A percentile compares a stretch with the other conserved stretches of the same genome.
These are phyloP conservation scores for Cheilosia urbana DNA, from an alignment of 2,888 invertebrate genomes.

Conservation along the genomic window DNA sequence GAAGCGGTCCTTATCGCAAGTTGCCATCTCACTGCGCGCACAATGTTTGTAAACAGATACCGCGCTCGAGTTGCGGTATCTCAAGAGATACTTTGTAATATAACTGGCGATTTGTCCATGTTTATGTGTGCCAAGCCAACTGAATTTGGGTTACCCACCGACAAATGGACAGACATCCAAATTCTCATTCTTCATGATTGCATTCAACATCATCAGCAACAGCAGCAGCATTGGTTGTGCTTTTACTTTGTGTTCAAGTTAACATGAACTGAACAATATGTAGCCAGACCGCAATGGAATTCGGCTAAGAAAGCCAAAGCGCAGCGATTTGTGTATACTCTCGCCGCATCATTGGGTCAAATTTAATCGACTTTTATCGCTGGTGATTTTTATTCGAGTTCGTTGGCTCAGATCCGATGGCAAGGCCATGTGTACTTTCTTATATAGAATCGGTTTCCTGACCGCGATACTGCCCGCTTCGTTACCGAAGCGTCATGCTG, in stretches of 20 bases:
- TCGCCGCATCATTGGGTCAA: constrained; percentile 21
- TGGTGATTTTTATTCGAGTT: constrained; percentile 24
- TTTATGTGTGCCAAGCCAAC: constrained; percentile 45
- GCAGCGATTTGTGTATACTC: neutral
- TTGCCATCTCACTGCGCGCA: constrained; percentile 15
- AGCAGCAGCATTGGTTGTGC: constrained; percentile 14
- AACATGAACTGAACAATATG: constrained; percentile 16
- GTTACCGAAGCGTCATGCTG: constrained; percentile 29
- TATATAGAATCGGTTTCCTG: constrained; percentile 17
- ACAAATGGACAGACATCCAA: constrained; percentile 17
- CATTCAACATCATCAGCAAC: constrained; percentile 4
- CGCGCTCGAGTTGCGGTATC: neutral
- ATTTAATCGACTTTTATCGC: constrained; percentile 38
- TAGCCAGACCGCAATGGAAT: neutral
- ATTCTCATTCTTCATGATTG: constrained; percentile 25
- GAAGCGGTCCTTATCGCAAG: constrained; percentile 27
- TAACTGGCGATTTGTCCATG: constrained; percentile 33
- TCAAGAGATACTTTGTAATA: constrained; percentile 31
- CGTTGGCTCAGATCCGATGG: constrained; percentile 20
- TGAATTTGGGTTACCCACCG: constrained; percentile 51
- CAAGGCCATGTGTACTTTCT: constrained; percentile 36
- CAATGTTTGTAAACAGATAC: no score
- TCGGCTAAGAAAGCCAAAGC: neutral
- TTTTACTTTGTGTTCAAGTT: constrained; percentile 31
- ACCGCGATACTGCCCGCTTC: constrained; percentile 45